A percentile compares a stretch with the other conserved stretches of the same genome.
phyloP scores from a whole-genome alignment of 2,888 invertebrate species.

The Chrysomela aeneicollis region DNA sequence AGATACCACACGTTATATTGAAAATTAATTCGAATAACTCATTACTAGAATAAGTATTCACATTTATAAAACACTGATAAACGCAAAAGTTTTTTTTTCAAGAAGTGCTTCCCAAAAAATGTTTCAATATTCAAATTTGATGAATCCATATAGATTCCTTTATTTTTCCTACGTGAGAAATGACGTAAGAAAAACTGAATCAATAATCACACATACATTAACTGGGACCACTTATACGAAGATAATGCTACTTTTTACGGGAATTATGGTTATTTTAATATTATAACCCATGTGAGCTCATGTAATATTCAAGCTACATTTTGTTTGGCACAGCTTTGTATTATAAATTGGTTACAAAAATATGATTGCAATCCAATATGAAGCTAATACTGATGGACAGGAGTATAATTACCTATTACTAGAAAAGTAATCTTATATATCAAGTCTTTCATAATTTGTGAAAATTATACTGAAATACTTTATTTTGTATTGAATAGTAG shows the following conservation, averaged over 20 bases:
- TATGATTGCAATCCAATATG: conserved; percentile 56
- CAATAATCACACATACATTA: background rate
- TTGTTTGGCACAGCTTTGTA: conserved; percentile 55
- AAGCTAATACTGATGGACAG: conserved; percentile 54
- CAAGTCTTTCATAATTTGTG: conserved; percentile 35
- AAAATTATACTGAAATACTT: conserved; percentile 24
- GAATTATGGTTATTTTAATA: background rate
- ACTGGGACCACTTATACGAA: conserved; percentile 3
- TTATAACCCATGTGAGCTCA: conserved; percentile 30
- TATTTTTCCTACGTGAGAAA: background rate
- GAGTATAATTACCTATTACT: conserved; percentile 46
- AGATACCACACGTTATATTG: background rate
- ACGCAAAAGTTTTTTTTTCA: no score
- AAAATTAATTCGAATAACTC: background rate
- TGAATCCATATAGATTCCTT: background rate
- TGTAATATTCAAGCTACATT: conserved; percentile 35
- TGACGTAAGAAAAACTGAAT: background rate
- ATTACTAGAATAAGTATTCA: background rate
- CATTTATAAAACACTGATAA: background rate
- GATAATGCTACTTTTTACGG: background rate
- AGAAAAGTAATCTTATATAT: conserved; percentile 41
- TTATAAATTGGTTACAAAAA: conserved; percentile 58
- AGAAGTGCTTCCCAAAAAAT: conserved; percentile 1
- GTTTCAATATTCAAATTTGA: background rate
- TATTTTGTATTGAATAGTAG: conserved; percentile 17